Evolutionary conservation across 2,113 vertebrate species (phyloP).

Genomic region (Naja naja): DNA sequence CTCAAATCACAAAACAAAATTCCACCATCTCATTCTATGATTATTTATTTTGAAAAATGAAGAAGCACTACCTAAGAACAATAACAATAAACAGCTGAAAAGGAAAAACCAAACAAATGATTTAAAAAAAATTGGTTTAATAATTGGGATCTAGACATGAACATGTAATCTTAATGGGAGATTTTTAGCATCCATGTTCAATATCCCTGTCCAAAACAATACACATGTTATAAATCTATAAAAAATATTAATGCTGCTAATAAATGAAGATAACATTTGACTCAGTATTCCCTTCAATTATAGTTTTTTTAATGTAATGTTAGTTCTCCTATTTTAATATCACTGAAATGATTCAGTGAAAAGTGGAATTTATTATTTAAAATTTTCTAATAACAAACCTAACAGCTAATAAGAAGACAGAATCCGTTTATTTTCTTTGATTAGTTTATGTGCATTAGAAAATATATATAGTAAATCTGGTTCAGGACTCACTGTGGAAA

Average conservation of each 20-base stretch:
- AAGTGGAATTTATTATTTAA: neutral
- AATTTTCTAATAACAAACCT: neutral
- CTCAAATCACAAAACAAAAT: neutral
- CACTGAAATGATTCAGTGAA: neutral
- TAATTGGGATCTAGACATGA: neutral
- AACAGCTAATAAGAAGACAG: neutral
- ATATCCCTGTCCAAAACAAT: neutral
- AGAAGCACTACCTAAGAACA: neutral
- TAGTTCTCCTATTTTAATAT: neutral
- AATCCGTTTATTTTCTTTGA: neutral
- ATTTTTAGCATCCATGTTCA: neutral
- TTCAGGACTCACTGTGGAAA: neutral
- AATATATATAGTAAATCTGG: neutral
- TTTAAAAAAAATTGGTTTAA: neutral
- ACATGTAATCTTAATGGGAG: neutral
- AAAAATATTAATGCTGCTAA: neutral
- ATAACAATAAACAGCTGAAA: neutral
- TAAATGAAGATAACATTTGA: neutral
- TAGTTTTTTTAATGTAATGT: neutral
- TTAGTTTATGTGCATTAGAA: neutral
- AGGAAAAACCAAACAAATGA: neutral
- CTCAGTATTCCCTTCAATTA: neutral
- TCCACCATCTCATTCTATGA: neutral
- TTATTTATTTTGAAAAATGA: neutral
- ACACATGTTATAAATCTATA: neutral